Base-by-base conservation (phyloP, 2,113 vertebrate genomes). In the Catagonus wagneri region DNA sequence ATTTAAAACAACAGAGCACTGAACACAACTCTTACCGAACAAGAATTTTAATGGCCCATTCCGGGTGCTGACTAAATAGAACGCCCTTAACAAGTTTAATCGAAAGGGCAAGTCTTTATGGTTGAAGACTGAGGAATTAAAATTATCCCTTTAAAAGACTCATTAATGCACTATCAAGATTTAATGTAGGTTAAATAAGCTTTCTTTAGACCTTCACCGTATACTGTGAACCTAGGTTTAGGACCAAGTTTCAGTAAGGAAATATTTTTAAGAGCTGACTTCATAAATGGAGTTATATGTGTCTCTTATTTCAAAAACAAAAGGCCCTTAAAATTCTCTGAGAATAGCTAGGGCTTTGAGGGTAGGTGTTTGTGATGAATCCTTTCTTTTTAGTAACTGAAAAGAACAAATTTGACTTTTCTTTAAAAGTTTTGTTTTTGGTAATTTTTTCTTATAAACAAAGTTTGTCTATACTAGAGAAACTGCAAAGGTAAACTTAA, bases 31-130 rank as follows among this genome's bases (percentile, higher is more conserved):
- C 98, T 98, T 97, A 98, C 97, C 15, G 98, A 98, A 98, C 98
- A 98, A 98, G 98, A 98, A 99, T 99, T 98, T 98, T 99, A 99
- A 99, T 99, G 98, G 98, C 92, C 98, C 98, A 97, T 98, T 98
- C 98, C 95, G 97, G 98, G 98, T 98, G 98, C 98, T 99, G 98
- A 99, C 98, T 98, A 98, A 98, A 98, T 98, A 98, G 98, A 98
- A 98, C 2, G 65, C 96, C 98, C 98, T 98, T 98, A 98, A 98
- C 52, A 97, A 98, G 98, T 98, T 99, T 99, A 99, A 99, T 99
- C 98, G 98, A 99, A 99, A 99, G 98, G 98, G 98, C 98, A 99
- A 99, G 98, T 98, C 97, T 98, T 98, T 98, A 98, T 98, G 98
- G 97, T 95, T 96, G 97, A 96, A 98, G 98, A 99, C 98, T 98